Conservation (phyloP, 64 coral and sea anemone genomes). For the Orbicella faveolata region DNA sequence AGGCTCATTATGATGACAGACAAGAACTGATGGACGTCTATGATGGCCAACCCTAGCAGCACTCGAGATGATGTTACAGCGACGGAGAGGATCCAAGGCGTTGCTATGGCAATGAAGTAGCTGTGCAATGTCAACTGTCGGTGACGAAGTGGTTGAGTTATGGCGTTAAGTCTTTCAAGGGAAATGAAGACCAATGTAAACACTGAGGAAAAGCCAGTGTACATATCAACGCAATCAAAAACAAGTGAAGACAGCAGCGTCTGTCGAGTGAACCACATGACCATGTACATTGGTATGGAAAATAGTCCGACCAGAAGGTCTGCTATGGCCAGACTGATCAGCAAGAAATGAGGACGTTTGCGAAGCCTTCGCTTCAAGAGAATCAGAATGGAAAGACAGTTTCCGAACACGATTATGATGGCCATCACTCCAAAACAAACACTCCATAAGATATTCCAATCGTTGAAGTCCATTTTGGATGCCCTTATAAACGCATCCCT, state of each 20-base stretch:
- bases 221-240: slow-evolving; percentile 25
- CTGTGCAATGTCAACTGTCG: background rate
- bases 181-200: slow-evolving; percentile 44
- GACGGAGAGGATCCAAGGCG: slow-evolving; percentile 7
- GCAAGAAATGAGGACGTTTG: slow-evolving; percentile 24
- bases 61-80: background rate
- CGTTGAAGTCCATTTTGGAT: slow-evolving; percentile 22
- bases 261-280: background rate
- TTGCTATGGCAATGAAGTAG: slow-evolving; percentile 29
- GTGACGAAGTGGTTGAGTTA: slow-evolving; percentile 20
- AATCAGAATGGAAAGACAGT: slow-evolving; percentile 15
- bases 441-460: slow-evolving; percentile 1
- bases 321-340: slow-evolving; percentile 26
- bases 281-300: slow-evolving; percentile 31
- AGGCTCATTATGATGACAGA: background rate
- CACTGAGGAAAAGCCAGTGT: slow-evolving; percentile 12
- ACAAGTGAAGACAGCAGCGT: background rate
- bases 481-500: background rate
- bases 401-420: background rate
- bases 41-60: background rate
- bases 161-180: slow-evolving; percentile 37
- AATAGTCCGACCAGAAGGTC: slow-evolving; percentile 31
- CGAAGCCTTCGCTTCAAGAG: slow-evolving; percentile 33
- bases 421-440: slow-evolving; percentile 9
- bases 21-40: slow-evolving; percentile 10